A percentile compares a stretch with the other conserved stretches of the same genome.
phyloP scores from a whole-genome alignment of 92 coral and sea anemone genomes.

The Palythoa heliodiscus region DNA sequence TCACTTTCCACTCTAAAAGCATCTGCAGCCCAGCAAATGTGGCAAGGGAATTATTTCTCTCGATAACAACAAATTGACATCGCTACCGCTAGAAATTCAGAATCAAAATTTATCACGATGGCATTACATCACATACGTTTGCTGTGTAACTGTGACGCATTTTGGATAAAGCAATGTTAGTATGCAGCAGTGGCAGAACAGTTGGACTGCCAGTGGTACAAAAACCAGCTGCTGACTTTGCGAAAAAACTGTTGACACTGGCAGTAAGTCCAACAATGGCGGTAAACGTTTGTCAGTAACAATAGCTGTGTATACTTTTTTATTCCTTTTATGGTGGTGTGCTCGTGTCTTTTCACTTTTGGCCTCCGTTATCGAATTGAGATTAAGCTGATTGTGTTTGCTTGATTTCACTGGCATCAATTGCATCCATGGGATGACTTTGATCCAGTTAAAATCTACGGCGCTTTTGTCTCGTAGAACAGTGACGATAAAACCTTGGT shows the following conservation, averaged over 20 bases:
- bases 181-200: slow-evolving; percentile 57
- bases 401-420: too few relatives aligned
- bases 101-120: slow-evolving; percentile 43
- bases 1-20: slow-evolving; percentile 49
- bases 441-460: too few relatives aligned
- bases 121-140: slow-evolving; percentile 64
- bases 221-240: slow-evolving; percentile 55
- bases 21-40: slow-evolving; percentile 41
- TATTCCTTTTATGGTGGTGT: background rate
- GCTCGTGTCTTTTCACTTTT: too few relatives aligned
- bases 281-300: background rate
- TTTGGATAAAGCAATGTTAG: slow-evolving; percentile 78
- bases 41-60: slow-evolving; percentile 50
- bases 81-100: slow-evolving; percentile 52
- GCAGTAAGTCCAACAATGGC: background rate
- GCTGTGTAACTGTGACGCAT: slow-evolving; percentile 71
- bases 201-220: slow-evolving; percentile 59
- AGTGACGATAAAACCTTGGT: slow-evolving; percentile 68
- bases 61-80: slow-evolving; percentile 65
- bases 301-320: background rate
- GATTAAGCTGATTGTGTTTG: too few relatives aligned
- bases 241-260: background rate
- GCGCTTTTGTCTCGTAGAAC: too few relatives aligned
- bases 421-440: too few relatives aligned
- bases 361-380: too few relatives aligned